Base-by-base conservation (phyloP, 2,797 vertebrate genomes). In the Botia kubotai region DNA sequence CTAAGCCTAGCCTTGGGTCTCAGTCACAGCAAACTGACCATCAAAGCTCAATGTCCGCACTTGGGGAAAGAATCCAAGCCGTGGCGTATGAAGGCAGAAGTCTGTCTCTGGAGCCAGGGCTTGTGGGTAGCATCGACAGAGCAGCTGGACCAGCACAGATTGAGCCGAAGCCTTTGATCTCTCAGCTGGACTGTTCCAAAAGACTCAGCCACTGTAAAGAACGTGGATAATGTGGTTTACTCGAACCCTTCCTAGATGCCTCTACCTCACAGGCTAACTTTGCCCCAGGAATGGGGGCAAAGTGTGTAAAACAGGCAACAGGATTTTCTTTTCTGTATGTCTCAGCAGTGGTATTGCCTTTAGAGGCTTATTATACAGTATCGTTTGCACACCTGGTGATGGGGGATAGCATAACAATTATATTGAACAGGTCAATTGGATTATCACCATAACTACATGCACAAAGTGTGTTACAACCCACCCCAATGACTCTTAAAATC, bases 21-120 rank as follows among this genome's bases (percentile, higher is more conserved):
- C 78, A 76, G 77, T 53, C 68, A 80, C 77, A 82, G 68, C 72
- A 77, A 85, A 85, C 75, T 62, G 63, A 72, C 62, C 72, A 77
- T 85, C 77, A 82, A 80, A 82, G 77, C 74, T 43, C 21, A 17
- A 53, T 19, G 60, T 33, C 43, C 39, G 21, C 19, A 65, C 39
- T 71, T 62, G 50, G n/a, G 76, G 62, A 80, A 79, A 71, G 48
- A 62, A 63, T 60, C 16, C 76, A 73, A 62, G 21, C 63, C 29
- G 4, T 62, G 70, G 43, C 55, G 55, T 75, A 33, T 79, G 82
- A 83, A 79, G 66, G 75, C 11, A 70, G 17, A 83, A 48, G 48
- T 58, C 33, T 55, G 50, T 73, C 33, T 71, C 57, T 33, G 55
- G 21, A 70, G 43, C 36, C 67, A 70, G 55, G 12, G 12, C 39